Base-by-base conservation (phyloP, 2,797 vertebrate genomes). In the Rhyacichthys aspro region DNA sequence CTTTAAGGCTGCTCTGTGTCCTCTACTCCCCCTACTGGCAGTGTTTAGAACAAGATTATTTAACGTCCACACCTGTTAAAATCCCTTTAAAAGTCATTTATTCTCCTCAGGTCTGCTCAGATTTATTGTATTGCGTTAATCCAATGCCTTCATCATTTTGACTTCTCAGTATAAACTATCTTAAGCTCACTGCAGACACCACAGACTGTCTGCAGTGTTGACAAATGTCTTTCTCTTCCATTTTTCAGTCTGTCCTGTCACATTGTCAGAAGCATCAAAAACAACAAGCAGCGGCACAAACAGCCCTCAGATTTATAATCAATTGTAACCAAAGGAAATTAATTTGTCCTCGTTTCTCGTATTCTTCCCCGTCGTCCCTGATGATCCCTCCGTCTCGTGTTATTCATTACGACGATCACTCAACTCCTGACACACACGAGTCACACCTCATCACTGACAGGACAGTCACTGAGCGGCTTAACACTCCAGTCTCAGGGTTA, bases 381-480 rank as follows among this genome's bases (percentile, higher is more conserved):
- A 64, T 23, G 64, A 53, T 41, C 8, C 47, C 63, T 63, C 52
- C 43, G 15, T 60, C 46, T 78, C 9, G 68, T 39, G 53, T 59
- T 47, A 64, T 81, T 87, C 83, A 79, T 87, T 90, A 87, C 18
- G 8, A 61, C 78, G 78, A 89, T 89, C 79, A 87, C 68, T 87
- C 86, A 85, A 55, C 72, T 76, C 77, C 73, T 82, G 84, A 81
- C 76, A 56, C 71, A 63, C 71, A 65, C 59, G 63, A 67, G 84
- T 87, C 81, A 80, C 79, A 83, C 83, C 77, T 87, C 83, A 87
- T 88, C 85, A 90, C 84, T 77, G 78, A 77, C 54, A 64, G 1
- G 3, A 64, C 50, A 63, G 58, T 49, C 64, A 56, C 69, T 67
- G 63, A 78, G 72, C 63, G 41, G 34, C 57, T 59, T 84, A 83